Evolutionary conservation across 2,113 vertebrate genomes (phyloP), one percentile per base, ranked within the genome.

Genomic region (Brevimyrus niger): DNA sequence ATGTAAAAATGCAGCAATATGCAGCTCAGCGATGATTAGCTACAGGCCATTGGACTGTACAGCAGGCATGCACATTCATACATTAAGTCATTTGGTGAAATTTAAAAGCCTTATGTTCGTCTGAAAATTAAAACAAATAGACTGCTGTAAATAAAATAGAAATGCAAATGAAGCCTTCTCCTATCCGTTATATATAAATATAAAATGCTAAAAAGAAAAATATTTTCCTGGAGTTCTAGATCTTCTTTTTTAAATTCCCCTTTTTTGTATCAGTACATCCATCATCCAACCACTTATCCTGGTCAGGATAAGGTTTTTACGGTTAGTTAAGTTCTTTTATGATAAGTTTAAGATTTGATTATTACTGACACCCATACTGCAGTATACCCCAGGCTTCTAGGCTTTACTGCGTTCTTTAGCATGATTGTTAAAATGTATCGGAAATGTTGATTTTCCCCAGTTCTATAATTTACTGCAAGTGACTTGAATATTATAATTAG

Each of bases 101-200:
- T 96, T 97, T 95, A 95, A 96, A 96, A 95, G 31, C 93, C 92
- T 92, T 92, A 92, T 93, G 94, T 95, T 95, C 95, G 93, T 93
- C 92, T 88, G 94, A 94, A 42, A 93, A 95, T 91, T 91, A 92
- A 93, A 93, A 92, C 93, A 90, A 93, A 94, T 17, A 19, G 82
- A 84, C 9, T 47, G 9, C 11, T 10, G 1, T 38, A 82, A 42
- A 42, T 82, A 44, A 82, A 44, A 21, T 8, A 9, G 42, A 42
- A 82, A 44, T 42, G 21, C 15, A 82, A 42, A 82, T 44, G 23
- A 82, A 44, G 7, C 73, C 6, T 44, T 44, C 31, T 42, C 1
- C 38, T 38, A 17, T 44, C 15, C 21, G 13, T 44, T 82, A 82
- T 21, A 82, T 8, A 19, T 21, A 44, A 7, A 82, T 15, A 42